These are phyloP conservation scores for Chydorus sphaericus DNA, from an alignment of 2,888 invertebrate genomes.

Conservation along the genomic window DNA sequence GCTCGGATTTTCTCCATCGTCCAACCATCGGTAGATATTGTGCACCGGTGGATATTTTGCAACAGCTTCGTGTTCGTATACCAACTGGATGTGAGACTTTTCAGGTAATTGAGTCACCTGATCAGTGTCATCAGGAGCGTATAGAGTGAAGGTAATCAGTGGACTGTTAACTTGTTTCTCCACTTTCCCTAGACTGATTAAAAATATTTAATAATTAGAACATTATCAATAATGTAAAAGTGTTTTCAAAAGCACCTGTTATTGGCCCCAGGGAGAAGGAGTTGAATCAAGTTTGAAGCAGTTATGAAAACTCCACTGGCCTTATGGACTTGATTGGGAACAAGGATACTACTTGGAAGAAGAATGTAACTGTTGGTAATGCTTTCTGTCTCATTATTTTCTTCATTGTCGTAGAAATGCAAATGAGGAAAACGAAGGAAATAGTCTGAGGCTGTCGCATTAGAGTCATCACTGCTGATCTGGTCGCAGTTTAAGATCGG, in stretches of 20 bases:
- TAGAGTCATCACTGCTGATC: no score
- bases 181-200: no score
- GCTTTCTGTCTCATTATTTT: no score
- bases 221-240: no score
- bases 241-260: no score
- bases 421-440: not conserved
- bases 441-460: not conserved
- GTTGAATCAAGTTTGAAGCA: no score
- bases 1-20: conserved; percentile 15
- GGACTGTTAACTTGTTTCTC: conserved; percentile 10
- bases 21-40: conserved; percentile 13
- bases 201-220: no score
- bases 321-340: no score
- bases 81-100: not conserved
- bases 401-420: no score
- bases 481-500: not conserved
- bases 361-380: not conserved
- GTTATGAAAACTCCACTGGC: no score
- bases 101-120: not conserved
- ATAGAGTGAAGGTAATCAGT: not conserved
- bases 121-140: not conserved
- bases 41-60: conserved; percentile 6
- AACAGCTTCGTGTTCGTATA: conserved; percentile 3
- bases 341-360: no score
- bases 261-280: no score